Conservation (phyloP, 2,888 invertebrate genomes). For the Drosophila peninsularis region DNA sequence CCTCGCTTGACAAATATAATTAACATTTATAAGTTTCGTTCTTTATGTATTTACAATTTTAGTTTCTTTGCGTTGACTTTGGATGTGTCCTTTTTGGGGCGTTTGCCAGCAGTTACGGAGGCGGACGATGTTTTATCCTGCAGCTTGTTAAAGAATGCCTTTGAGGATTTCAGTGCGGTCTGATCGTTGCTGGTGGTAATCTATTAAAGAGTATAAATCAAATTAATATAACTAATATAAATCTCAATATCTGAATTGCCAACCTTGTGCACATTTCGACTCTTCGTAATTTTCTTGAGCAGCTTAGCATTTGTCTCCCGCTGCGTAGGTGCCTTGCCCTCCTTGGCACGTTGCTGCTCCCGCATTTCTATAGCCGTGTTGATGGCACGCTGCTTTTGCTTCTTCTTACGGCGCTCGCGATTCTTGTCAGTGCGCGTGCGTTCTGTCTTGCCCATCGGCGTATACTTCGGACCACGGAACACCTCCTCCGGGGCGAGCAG, state of each 20-base stretch:
- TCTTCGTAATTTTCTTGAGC: conserved; percentile 88
- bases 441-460: conserved; percentile 90
- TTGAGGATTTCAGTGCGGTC: conserved; percentile 89
- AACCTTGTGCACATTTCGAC: conserved; percentile 88
- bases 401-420: conserved; percentile 94
- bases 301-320: conserved; percentile 86
- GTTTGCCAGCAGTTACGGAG: conserved; percentile 30
- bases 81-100: conserved; percentile 84
- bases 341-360: conserved; percentile 85
- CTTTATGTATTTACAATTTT: conserved; percentile 86
- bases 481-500: conserved; percentile 97
- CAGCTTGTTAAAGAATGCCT: conserved; percentile 93
- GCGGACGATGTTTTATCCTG: conserved; percentile 89
- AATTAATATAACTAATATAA: not conserved
- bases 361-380: conserved; percentile 85
- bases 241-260: not conserved
- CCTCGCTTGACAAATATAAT: conserved; percentile 41
- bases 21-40: conserved; percentile 38
- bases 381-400: conserved; percentile 89
- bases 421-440: conserved; percentile 94
- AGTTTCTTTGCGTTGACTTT: conserved; percentile 87
- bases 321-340: conserved; percentile 86
- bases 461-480: conserved; percentile 86
- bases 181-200: conserved; percentile 82
- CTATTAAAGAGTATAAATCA: conserved; percentile 49